Percentiles rank a stretch among this genome's conserved stretches.
These are phyloP conservation scores for Merops nubicus DNA, from an alignment of 2,113 vertebrate genomes.

Conservation along the genomic window DNA sequence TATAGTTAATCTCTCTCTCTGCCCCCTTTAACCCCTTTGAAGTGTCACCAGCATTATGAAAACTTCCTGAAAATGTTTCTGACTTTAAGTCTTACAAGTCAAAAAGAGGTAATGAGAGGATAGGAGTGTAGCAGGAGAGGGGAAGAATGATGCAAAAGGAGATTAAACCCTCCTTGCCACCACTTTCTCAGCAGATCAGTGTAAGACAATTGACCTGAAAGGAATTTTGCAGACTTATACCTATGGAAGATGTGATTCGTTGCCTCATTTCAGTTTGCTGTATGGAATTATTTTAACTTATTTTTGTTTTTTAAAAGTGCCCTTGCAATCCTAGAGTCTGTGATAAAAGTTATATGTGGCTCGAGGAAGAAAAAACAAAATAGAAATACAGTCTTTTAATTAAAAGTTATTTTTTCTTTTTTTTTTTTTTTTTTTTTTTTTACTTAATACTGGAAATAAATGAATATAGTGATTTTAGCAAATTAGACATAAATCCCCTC, in stretches of 20 bases:
- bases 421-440: neutral
- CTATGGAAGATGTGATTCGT: neutral
- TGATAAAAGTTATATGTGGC: neutral
- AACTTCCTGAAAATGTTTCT: slow-evolving; percentile 21
- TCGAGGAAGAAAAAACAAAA: neutral
- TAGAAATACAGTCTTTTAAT: neutral
- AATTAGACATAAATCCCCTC: neutral
- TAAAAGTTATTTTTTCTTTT: neutral
- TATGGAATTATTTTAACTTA: neutral
- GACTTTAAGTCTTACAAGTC: neutral
- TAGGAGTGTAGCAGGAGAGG: neutral
- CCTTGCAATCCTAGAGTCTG: neutral
- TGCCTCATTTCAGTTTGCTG: neutral
- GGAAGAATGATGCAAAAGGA: neutral
- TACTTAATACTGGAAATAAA: neutral
- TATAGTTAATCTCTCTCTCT: neutral
- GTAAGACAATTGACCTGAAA: neutral
- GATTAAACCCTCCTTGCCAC: neutral
- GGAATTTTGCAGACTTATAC: neutral
- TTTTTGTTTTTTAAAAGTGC: neutral
- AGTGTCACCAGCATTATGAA: neutral
- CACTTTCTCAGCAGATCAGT: neutral
- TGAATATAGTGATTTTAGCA: neutral
- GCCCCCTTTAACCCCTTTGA: neutral
- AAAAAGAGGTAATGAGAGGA: neutral